Base-by-base conservation (phyloP, 1,140 invertebrate genomes). In the Apocrypta bakeri region DNA sequence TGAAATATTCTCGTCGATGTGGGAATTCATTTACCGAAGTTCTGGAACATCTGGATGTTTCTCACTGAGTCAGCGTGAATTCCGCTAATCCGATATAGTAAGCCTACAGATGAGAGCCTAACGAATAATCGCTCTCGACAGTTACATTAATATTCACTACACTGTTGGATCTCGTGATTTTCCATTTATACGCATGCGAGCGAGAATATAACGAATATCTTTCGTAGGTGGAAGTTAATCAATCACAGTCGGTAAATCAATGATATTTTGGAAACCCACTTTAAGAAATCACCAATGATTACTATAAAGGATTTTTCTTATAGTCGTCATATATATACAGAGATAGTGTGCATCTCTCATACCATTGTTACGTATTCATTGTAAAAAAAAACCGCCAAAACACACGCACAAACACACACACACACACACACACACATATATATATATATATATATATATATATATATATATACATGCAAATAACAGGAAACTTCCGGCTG, bases 1-100 rank as follows among this genome's bases (percentile, higher is more conserved):
- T 76, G 61, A 69, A 78, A 78, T 78, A 40, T 78, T 78, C 37
- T 68, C 40, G 37, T 68, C 29, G 76, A 27, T 25, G 1, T 29
- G 76, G 61, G 24, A 78, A 66, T 78, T 68, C 63, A 31, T 68
- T 78, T 78, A 68, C 25, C 25, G 14, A 0, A 8, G 17, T n/a
- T n/a, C 56, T 14, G 56, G 3, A 37, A 4, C 33, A 37, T 68
- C 63, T 24, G 48, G 63, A 78, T 78, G 27, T 64, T 64, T 64
- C 21, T 37, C 61, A n/a, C n/a, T 4, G 48, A 33, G 48, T 76
- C 73, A 63, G 48, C 48, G 56, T 31, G 74, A 63, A 63, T 33
- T 64, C 29, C 12, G 74, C 40, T 76, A 76, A 63, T 76, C 21
- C 74, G 21, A 6, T 24, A n/a, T 24, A 24, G 31, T 25, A 76